These are phyloP conservation scores for Masnerella sp. DNA, from an alignment of 2,888 invertebrate species.

Conservation along the genomic window DNA sequence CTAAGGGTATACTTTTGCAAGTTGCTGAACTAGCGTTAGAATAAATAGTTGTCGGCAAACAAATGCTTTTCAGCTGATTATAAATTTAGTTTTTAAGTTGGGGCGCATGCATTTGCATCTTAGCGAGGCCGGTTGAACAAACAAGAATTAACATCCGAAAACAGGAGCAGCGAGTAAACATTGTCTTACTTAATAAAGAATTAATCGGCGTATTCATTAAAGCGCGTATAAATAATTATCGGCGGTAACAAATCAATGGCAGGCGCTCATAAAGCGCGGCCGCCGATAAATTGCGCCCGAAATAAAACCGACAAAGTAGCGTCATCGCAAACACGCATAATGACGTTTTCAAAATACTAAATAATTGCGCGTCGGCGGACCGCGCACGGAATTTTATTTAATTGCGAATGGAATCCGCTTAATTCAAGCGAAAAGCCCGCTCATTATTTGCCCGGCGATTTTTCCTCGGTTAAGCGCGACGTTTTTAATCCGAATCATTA, in stretches of 20 bases:
- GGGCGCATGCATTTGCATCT: constrained; percentile 30
- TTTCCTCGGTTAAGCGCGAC: constrained; percentile 39
- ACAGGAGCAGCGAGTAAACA: constrained; percentile 24
- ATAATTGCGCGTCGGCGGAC: constrained; percentile 23
- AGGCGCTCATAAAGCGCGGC: constrained; percentile 24
- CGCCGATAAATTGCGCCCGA: constrained; percentile 19
- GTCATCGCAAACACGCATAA: constrained; percentile 14
- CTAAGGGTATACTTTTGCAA: not conserved
- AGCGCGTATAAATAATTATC: constrained; percentile 38
- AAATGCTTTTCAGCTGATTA: constrained; percentile 12
- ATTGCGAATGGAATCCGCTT: constrained; percentile 48
- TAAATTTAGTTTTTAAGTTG: constrained; percentile 24
- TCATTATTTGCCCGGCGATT: constrained; percentile 39
- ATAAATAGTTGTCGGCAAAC: constrained; percentile 4
- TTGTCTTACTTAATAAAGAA: constrained; percentile 41
- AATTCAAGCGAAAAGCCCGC: constrained; percentile 32
- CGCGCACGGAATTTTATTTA: constrained; percentile 19
- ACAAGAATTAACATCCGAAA: constrained; percentile 36
- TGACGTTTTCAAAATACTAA: constrained; percentile 35
- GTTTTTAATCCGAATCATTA: constrained; percentile 38
- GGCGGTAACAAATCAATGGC: constrained; percentile 34
- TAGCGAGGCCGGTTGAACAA: constrained; percentile 19
- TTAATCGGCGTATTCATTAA: constrained; percentile 37
- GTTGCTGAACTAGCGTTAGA: not conserved
- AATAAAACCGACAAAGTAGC: constrained; percentile 12